Base-by-base conservation (phyloP, 2,113 vertebrate genomes). In the Phoxinus phoxinus region DNA sequence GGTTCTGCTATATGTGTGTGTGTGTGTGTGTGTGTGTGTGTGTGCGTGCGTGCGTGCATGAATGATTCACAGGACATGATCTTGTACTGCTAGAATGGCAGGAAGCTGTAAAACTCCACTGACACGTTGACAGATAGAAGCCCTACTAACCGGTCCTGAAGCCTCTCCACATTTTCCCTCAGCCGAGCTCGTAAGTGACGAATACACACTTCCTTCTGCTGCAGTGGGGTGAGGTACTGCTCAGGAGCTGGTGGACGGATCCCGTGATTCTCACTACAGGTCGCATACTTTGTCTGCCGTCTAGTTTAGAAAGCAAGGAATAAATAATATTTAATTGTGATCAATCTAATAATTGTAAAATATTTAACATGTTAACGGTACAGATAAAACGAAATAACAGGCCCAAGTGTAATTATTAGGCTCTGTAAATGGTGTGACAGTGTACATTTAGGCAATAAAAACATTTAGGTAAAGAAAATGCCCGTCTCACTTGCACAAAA, bases 121-220 rank as follows among this genome's bases (percentile, higher is more conserved):
- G 21, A 56, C 35, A 44, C 6, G 13, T 1, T 17, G 23, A 69
- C 23, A 69, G 2, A 37, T 12, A 15, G 2, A 72, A 72, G 9
- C 48, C n/a, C 41, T 19, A 73, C 92, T 93, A 84, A 98, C 98
- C 97, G 96, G 94, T 98, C 96, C 86, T 99, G 97, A 35, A 99
- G 95, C 84, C 95, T 91, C 76, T 99, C 97, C 87, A 99, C 96
- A 0, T 98, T 97, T 88, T 99, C 98, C 91, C 96, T 97, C 87
- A 99, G 96, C 77, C 96, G 93, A 76, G 97, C 95, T 48, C 94
- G 95, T 88, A 99, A 95, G 88, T 99, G 98, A 58, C 98, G 94
- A 90, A 99, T 99, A 89, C 96, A 98, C 86, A 99, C 97, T 92
- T 99, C 98, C 93, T 99, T 99, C 95, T 99, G 98, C 90, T 99